Evolutionary conservation across 2,888 invertebrate genomes (phyloP).

Genomic region (Neoaliturus tenellus): DNA sequence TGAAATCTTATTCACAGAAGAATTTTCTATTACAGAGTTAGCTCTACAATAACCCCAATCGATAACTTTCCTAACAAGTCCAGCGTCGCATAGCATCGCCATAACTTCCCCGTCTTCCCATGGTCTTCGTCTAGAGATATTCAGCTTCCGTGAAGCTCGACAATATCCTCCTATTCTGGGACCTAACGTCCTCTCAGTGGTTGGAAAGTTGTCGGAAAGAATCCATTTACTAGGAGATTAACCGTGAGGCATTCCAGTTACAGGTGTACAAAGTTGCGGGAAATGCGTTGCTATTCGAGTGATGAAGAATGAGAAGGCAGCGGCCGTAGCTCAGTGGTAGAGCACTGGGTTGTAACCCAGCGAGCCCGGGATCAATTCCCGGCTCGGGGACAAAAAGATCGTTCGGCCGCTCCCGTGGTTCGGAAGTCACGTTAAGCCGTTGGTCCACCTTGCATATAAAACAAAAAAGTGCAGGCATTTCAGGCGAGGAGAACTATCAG

Average conservation of each 20-base stretch:
- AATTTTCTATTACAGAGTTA: neutral
- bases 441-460: too few species aligned
- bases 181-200: neutral
- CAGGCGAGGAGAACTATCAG: too few species aligned
- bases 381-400: too few species aligned
- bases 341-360: too few species aligned
- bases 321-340: too few species aligned
- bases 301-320: too few species aligned
- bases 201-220: neutral
- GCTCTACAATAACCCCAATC: neutral
- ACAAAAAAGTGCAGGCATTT: too few species aligned
- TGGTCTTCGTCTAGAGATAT: neutral
- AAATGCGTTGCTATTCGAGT: neutral
- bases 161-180: neutral
- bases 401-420: too few species aligned
- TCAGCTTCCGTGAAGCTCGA: neutral
- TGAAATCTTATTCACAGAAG: conserved; percentile 24
- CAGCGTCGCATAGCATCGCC: neutral
- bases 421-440: too few species aligned
- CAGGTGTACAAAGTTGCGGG: neutral
- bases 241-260: neutral
- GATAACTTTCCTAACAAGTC: neutral
- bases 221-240: neutral
- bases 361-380: too few species aligned
- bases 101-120: conserved; percentile 5